Evolutionary conservation across 37 sponge, comb jelly and placozoan species (phyloP).

Genomic region (Dysidea cf. avara): DNA sequence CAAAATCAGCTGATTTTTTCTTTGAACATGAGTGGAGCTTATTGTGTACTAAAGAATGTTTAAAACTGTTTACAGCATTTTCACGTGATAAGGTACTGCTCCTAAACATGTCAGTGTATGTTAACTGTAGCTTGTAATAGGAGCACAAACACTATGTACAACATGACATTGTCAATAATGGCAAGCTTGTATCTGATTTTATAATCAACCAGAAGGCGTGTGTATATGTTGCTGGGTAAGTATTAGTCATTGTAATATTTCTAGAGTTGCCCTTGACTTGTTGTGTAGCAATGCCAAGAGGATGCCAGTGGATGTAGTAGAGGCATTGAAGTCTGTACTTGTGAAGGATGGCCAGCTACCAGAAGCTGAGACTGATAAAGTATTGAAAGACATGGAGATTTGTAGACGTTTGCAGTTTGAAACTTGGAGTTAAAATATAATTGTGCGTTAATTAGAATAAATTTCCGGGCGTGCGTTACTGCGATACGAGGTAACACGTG

Average conservation of each 20-base stretch:
- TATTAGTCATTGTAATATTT: too few species aligned
- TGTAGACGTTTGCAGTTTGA: conserved; percentile 78
- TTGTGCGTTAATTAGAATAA: too few species aligned
- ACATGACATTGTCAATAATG: conserved; percentile 72
- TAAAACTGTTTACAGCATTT: conserved; percentile 85
- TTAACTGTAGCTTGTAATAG: conserved; percentile 14
- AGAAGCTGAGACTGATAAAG: conserved; percentile 43
- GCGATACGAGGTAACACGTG: too few species aligned
- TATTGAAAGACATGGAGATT: conserved; percentile 48
- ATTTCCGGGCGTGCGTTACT: too few species aligned
- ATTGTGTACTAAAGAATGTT: conserved; percentile 18
- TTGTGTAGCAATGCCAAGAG: conserved; percentile 76
- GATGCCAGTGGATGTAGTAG: conserved; percentile 87
- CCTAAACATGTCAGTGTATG: background rate
- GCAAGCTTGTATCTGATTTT: conserved; percentile 71
- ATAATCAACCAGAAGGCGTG: conserved; percentile 50
- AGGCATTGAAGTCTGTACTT: conserved; percentile 54
- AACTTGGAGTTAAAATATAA: conserved; percentile 75
- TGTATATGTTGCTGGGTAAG: conserved; percentile 90
- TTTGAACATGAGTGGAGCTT: conserved; percentile 80
- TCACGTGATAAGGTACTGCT: conserved; percentile 80
- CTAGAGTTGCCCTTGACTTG: background rate
- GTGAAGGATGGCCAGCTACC: conserved; percentile 33
- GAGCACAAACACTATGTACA: conserved; percentile 93
- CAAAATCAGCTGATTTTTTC: conserved; percentile 74